Evolutionary conservation across 1,140 invertebrate species (phyloP), one percentile per base, ranked within the genome.

Genomic region (Dryas iulia): DNA sequence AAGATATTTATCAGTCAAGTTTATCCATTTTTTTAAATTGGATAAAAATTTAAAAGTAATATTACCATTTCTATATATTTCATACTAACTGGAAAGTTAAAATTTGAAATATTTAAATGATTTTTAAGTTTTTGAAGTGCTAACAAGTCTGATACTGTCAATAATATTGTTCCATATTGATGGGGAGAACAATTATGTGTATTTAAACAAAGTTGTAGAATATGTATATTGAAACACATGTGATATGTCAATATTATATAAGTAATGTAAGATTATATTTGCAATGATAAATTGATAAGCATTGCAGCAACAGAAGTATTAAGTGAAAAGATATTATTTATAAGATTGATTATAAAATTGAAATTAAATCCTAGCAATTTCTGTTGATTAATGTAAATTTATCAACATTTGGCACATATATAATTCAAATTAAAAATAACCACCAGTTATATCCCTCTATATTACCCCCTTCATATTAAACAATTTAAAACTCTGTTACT

Each of bases 211-310:
- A 39, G 4, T 39, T 39, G 35, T 39, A 39, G 12, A 39, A 1
- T 39, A 39, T 39, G 5, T 39, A 39, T 39, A 39, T 39, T 39
- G 35, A 39, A 57, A 57, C 24, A 39, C 14, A 57, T 64, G 52
- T 64, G 62, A 64, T 64, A 64, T 64, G 62, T 64, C 21, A 31
- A 35, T 64, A 33, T 57, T 57, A 57, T 26, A 57, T 35, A 63
- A 31, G 53, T 53, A 64, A 24, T 11, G 11, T 18, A 52, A 30
- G 12, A 21, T 47, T 26, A 47, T 21, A 61, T 5, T 28, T 47
- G 12, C 23, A 21, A 61, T 47, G 24, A 47, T 61, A 31, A 61
- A 28, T 26, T 14, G 33, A 52, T 52, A 60, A 60, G 11, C 12
- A 12, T 62, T 52, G n/a, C 24, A 47, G 14, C 35, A 25, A 54